Base-by-base conservation (phyloP, 2,797 vertebrate species). In the Peromyscus aztecus region DNA sequence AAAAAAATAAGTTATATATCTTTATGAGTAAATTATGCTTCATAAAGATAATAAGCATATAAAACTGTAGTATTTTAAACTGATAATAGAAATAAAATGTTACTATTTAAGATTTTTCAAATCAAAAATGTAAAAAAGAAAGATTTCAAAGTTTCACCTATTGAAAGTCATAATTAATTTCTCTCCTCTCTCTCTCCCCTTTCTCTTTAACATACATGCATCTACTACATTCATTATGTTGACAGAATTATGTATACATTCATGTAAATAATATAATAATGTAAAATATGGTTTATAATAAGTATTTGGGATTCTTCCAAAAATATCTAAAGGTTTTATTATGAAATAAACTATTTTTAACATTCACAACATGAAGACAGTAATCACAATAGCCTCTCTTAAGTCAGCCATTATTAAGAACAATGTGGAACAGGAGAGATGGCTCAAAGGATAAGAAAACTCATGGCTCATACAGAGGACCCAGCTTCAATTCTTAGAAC, bases 151-250 rank as follows among this genome's bases (percentile, higher is more conserved):
- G 0, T 55, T 89, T 24, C 11, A 82, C 3, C 4, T 55, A 49
- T 71, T 40, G 11, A 95, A 95, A 89, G 76, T 2, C 23, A 85
- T 49, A 55, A 92, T 65, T 96, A 89, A 82, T 83, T 84, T 55
- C 16, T 80, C 37, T 92, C 11, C 49, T 11, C 10, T 49, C 46
- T 46, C 12, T 43, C 10, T 67, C 14, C 4, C 13, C 9, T 40
- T 29, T 73, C 8, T 87, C 31, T 52, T n/a, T 88, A 43, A 57
- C 34, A 34, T 37, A 27, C 37, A 16, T 63, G 13, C 37, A 85
- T 91, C 40, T 2, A 94, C 57, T 82, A 37, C 5, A 40, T 10
- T 77, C 24, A 78, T 75, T 8, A 10, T 80, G 55, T 17, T 78
- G 31, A 46, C 31, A 77, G 67, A 87, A n/a, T 88, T 83, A 52